Conservation (phyloP, 2,797 vertebrate species). For the Siniperca scherzeri region DNA sequence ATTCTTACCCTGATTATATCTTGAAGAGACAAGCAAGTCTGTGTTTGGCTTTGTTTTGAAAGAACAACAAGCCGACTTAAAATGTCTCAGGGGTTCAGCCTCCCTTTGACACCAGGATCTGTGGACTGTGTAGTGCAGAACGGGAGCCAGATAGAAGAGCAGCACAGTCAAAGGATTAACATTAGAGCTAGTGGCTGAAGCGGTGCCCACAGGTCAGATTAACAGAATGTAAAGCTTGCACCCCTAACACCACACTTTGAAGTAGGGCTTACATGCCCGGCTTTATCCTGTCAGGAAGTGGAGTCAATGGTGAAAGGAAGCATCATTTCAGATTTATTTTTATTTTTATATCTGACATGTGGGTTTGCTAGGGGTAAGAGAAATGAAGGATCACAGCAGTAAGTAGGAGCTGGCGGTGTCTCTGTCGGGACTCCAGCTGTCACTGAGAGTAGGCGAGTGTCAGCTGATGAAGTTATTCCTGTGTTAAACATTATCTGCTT, state of each 20-base stretch:
- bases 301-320: conserved; percentile 49
- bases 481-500: not conserved
- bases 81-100: conserved; percentile 38
- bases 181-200: conserved; percentile 72
- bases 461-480: not conserved
- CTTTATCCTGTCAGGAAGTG: conserved; percentile 65
- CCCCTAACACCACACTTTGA: conserved; percentile 71
- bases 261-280: conserved; percentile 70
- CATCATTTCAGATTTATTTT: conserved; percentile 26
- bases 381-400: conserved; percentile 41
- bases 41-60: conserved; percentile 54
- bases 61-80: conserved; percentile 51
- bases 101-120: conserved; percentile 60
- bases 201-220: conserved; percentile 79
- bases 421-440: conserved; percentile 16
- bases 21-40: conserved; percentile 1
- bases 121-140: conserved; percentile 45
- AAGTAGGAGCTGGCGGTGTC: conserved; percentile 2
- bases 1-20: conserved; percentile 46
- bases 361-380: conserved; percentile 41
- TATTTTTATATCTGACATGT: conserved; percentile 18
- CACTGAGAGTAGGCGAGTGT: not conserved
- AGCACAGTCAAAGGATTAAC: conserved; percentile 71
- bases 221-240: conserved; percentile 70
- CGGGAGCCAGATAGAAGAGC: conserved; percentile 41